Percentiles rank a stretch among this genome's conserved stretches.
Evolutionary conservation across 1,140 invertebrate genomes (phyloP).

Genomic region (Drosophila hydei): DNA sequence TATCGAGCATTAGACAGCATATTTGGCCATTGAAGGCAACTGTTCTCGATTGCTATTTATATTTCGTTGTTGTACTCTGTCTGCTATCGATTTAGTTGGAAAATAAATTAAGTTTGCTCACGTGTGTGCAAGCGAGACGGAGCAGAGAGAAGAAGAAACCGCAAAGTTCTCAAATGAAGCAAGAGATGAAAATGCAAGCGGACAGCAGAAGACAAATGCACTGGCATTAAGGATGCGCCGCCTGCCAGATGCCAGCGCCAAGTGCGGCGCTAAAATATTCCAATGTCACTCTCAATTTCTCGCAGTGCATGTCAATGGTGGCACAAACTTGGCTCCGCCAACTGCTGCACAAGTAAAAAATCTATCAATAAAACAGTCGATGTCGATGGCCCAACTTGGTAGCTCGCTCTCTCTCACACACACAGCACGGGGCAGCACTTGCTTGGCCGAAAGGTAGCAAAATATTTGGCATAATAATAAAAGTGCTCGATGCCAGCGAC

Average conservation of each 20-base stretch:
- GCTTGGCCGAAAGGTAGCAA: constrained; percentile 31
- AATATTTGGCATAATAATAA: constrained; percentile 80
- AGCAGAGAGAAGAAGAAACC: constrained; percentile 46
- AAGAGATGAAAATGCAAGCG: constrained; percentile 26
- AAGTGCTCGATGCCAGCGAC: constrained; percentile 50
- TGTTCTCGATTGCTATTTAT: constrained; percentile 41
- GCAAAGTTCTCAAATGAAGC: constrained; percentile 45
- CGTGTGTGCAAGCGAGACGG: not conserved
- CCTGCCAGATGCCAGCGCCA: constrained; percentile 5
- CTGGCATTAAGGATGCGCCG: constrained; percentile 42
- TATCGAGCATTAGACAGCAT: constrained; percentile 24
- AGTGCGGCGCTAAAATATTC: constrained; percentile 48
- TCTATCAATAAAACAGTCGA: constrained; percentile 49
- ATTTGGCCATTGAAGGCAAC: constrained; percentile 53
- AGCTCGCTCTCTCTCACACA: not conserved
- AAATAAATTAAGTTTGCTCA: constrained; percentile 73
- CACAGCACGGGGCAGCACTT: not conserved
- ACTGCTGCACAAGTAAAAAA: constrained; percentile 31
- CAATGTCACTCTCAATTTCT: constrained; percentile 69
- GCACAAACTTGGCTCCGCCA: constrained; percentile 24
- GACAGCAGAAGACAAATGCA: constrained; percentile 65
- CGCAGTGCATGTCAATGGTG: constrained; percentile 59
- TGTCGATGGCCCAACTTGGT: not conserved
- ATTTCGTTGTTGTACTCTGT: constrained; percentile 27
- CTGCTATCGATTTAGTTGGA: constrained; percentile 71